These are phyloP conservation scores for Onychostoma macrolepis DNA, from an alignment of 2,113 vertebrate genomes.

Conservation along the genomic window DNA sequence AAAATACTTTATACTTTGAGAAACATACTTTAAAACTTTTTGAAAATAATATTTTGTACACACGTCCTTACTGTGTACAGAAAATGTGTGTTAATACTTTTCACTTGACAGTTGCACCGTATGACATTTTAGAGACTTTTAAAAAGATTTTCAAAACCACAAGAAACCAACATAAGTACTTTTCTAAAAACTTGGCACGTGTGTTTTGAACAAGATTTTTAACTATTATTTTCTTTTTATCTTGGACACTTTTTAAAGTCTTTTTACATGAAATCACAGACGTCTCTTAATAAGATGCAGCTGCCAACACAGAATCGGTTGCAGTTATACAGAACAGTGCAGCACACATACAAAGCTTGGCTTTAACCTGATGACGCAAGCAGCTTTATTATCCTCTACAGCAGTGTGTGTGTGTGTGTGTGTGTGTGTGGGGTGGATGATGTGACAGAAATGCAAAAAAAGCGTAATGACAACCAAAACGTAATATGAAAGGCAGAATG, in stretches of 20 bases:
- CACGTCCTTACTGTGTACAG: neutral
- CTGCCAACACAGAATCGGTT: neutral
- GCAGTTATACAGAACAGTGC: neutral
- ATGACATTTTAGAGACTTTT: neutral
- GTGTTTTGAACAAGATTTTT: too few species aligned
- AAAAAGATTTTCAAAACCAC: neutral
- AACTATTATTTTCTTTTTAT: too few species aligned
- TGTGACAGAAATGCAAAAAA: neutral
- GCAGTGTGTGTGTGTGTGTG: conserved; percentile 36
- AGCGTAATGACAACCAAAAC: conserved; percentile 1
- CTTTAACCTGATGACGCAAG: conserved; percentile 52
- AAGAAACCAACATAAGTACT: neutral
- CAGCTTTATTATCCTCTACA: conserved; percentile 41
- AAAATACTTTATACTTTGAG: neutral
- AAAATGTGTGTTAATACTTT: neutral
- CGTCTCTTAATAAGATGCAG: neutral
- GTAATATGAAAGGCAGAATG: neutral
- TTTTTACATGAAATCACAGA: neutral
- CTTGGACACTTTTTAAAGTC: too few species aligned
- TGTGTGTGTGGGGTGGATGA: conserved; percentile 27
- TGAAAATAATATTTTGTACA: neutral
- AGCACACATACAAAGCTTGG: conserved; percentile 36
- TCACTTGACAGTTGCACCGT: neutral
- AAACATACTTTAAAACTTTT: neutral
- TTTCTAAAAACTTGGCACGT: neutral